These are phyloP conservation scores for Quadriops clusia DNA, from an alignment of 2,888 invertebrate species.

Conservation along the genomic window DNA sequence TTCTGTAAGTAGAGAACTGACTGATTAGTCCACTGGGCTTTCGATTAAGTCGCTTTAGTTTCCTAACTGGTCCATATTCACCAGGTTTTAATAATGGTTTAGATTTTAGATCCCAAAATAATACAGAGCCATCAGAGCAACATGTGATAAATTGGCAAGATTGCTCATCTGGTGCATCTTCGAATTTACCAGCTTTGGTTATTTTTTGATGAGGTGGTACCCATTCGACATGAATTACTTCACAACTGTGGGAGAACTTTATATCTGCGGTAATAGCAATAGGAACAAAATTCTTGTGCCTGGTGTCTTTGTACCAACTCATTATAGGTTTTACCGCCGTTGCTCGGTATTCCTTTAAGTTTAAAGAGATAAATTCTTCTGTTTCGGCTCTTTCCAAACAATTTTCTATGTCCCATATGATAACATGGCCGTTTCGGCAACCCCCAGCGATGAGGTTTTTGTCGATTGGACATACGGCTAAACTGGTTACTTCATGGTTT, in stretches of 20 bases:
- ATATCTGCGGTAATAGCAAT: slow-evolving; percentile 50
- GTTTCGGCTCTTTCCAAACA: no score
- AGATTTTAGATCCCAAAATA: slow-evolving; percentile 57
- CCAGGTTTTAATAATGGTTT: slow-evolving; percentile 24
- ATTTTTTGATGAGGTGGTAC: slow-evolving; percentile 48
- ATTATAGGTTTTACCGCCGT: slow-evolving; percentile 50
- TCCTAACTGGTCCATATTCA: slow-evolving; percentile 25
- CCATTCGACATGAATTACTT: slow-evolving; percentile 55
- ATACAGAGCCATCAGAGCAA: slow-evolving; percentile 52
- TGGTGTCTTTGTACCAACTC: slow-evolving; percentile 54
- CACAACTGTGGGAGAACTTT: slow-evolving; percentile 47
- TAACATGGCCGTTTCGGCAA: slow-evolving; percentile 55
- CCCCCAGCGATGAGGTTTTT: slow-evolving; percentile 59
- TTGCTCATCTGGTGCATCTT: slow-evolving; percentile 28
- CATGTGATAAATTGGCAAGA: slow-evolving; percentile 53
- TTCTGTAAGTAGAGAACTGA: slow-evolving; percentile 48
- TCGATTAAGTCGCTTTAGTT: slow-evolving; percentile 36
- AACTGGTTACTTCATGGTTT: slow-evolving; percentile 49
- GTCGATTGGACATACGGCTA: slow-evolving; percentile 57
- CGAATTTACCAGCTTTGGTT: slow-evolving; percentile 46
- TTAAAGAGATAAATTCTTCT: no score
- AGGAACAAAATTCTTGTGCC: slow-evolving; percentile 43
- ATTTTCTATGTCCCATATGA: slow-evolving; percentile 56
- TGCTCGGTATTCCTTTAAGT: no score
- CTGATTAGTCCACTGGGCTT: slow-evolving; percentile 46